phyloP scores from a whole-genome alignment of 2,888 invertebrate species.

The Tyria jacobaeae region DNA sequence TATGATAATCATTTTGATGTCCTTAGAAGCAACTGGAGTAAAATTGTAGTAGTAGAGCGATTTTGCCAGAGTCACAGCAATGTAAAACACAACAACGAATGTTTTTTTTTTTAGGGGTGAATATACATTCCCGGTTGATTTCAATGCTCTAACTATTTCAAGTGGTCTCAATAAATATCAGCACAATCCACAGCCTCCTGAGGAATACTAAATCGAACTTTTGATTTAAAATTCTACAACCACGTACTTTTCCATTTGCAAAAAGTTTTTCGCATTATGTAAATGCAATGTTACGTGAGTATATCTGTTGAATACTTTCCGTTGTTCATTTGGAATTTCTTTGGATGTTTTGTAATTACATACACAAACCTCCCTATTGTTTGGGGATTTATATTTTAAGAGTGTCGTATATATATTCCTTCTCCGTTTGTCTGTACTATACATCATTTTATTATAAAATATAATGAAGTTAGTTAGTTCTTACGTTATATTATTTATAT shows the following conservation, averaged over 20 bases:
- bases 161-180: not conserved
- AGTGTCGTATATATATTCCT: too few relatives aligned
- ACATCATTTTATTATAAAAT: too few relatives aligned
- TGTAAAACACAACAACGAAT: too few relatives aligned
- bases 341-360: not conserved
- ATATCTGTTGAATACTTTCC: not conserved
- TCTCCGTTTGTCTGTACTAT: too few relatives aligned
- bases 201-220: slow-evolving; percentile 15
- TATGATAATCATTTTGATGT: too few relatives aligned
- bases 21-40: too few relatives aligned
- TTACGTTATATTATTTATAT: too few relatives aligned
- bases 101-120: not conserved
- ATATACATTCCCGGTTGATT: not conserved
- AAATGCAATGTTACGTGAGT: slow-evolving; percentile 12
- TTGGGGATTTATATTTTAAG: too few relatives aligned
- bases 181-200: not conserved
- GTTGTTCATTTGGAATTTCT: not conserved
- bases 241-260: slow-evolving; percentile 14
- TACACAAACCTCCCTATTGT: too few relatives aligned
- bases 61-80: too few relatives aligned
- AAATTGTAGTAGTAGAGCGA: too few relatives aligned
- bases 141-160: not conserved
- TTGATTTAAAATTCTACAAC: slow-evolving; percentile 3
- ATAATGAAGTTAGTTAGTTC: too few relatives aligned
- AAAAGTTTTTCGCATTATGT: slow-evolving; percentile 10